A percentile compares a stretch with the other conserved stretches of the same genome.
Evolutionary conservation across 2,113 vertebrate genomes (phyloP).

Genomic region (Hypocryptadius cinnamomeus): DNA sequence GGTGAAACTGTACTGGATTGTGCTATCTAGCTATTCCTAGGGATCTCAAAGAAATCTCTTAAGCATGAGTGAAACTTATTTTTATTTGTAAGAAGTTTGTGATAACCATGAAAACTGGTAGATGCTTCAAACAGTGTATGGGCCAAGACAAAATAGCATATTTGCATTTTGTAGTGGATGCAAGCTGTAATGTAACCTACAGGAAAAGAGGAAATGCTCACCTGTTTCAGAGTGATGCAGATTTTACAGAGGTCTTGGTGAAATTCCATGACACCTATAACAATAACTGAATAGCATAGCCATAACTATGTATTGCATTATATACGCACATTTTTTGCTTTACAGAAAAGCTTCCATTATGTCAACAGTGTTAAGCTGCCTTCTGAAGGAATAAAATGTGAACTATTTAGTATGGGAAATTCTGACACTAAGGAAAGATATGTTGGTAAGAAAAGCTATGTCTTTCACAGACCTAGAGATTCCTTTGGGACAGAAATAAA

Average conservation of each 20-base stretch:
- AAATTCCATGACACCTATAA: not conserved
- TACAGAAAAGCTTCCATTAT: not conserved
- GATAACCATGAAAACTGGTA: not conserved
- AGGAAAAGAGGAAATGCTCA: not conserved
- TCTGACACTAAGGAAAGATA: not conserved
- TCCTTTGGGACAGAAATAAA: not conserved
- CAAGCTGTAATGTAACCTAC: not conserved
- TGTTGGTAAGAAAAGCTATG: not conserved
- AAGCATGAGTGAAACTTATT: not conserved
- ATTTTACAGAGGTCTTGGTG: not conserved
- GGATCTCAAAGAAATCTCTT: not conserved
- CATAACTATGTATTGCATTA: not conserved
- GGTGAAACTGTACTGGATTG: not conserved
- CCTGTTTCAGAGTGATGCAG: not conserved
- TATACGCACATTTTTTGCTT: not conserved
- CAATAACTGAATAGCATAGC: not conserved
- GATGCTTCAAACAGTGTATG: not conserved
- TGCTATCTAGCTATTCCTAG: not conserved
- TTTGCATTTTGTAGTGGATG: not conserved
- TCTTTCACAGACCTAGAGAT: not conserved
- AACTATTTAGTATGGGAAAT: not conserved
- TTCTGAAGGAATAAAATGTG: not conserved
- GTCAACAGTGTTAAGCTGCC: not conserved
- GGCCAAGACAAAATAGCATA: not conserved
- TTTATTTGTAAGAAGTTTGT: not conserved